phyloP scores from a whole-genome alignment of 2,797 vertebrate species.

The Buphagus erythrorhynchus region DNA sequence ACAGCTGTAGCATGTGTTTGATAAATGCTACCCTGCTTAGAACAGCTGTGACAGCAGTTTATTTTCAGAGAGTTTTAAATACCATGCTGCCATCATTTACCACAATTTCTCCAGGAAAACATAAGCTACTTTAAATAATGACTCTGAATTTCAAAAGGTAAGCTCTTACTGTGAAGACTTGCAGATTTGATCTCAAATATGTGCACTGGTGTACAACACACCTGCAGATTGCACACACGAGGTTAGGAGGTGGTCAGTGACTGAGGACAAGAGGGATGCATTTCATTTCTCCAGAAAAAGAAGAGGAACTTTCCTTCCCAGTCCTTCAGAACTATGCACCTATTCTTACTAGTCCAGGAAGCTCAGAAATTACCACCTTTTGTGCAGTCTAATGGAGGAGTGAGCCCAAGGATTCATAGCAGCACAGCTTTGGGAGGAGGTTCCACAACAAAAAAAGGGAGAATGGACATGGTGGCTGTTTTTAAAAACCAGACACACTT shows the following conservation, averaged over 20 bases:
- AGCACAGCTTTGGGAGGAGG: background rate
- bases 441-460: background rate
- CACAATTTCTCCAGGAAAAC: background rate
- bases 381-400: background rate
- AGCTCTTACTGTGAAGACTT: background rate
- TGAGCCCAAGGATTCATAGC: background rate
- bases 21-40: background rate
- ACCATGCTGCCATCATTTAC: background rate
- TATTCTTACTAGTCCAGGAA: background rate
- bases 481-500: background rate
- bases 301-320: background rate
- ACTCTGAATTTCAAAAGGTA: background rate
- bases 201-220: rapidly evolving
- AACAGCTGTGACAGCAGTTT: background rate
- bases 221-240: background rate
- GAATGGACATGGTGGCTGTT: background rate
- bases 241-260: background rate
- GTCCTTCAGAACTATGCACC: background rate
- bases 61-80: background rate
- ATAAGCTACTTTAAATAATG: background rate
- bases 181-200: background rate
- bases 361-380: background rate
- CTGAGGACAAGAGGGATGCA: background rate
- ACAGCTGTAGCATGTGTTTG: background rate
- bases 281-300: background rate